Evolutionary conservation across 2,113 vertebrate species (phyloP).

Genomic region (Anseranas semipalmata): DNA sequence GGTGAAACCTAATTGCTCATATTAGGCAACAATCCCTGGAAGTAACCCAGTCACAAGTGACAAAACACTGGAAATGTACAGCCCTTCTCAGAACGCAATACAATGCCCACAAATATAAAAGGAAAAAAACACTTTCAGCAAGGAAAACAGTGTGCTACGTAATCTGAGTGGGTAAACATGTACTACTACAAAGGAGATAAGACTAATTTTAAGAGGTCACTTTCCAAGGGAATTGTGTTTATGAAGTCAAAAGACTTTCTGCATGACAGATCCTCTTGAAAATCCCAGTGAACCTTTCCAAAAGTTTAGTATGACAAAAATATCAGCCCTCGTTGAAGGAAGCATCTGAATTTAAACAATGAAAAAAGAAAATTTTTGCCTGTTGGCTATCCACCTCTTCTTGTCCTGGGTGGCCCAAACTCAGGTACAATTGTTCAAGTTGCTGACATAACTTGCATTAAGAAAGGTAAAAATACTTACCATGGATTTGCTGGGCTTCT

Average conservation of each 20-base stretch:
- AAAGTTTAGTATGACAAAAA: not conserved
- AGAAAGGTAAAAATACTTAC: slow-evolving; percentile 75
- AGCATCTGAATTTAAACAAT: not conserved
- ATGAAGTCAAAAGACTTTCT: not conserved
- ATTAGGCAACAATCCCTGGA: not conserved
- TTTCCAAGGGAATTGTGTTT: not conserved
- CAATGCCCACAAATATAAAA: not conserved
- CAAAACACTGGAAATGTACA: not conserved
- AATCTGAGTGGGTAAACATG: not conserved
- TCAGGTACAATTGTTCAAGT: not conserved
- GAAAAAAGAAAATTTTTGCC: not conserved
- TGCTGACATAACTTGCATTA: not conserved
- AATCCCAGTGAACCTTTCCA: not conserved
- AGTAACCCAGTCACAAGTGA: not conserved
- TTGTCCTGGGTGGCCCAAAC: not conserved
- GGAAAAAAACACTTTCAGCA: not conserved
- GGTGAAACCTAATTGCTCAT: not conserved
- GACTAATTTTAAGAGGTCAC: not conserved
- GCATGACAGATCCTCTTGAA: not conserved
- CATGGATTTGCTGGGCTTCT: slow-evolving; percentile 86
- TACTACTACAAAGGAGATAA: not conserved
- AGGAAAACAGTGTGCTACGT: not conserved
- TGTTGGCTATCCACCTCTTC: not conserved
- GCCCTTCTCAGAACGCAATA: not conserved
- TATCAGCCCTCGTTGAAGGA: not conserved